Evolutionary conservation across 2,113 vertebrate genomes (phyloP), one percentile per base, ranked within the genome.

Genomic region (Perca fluviatilis): DNA sequence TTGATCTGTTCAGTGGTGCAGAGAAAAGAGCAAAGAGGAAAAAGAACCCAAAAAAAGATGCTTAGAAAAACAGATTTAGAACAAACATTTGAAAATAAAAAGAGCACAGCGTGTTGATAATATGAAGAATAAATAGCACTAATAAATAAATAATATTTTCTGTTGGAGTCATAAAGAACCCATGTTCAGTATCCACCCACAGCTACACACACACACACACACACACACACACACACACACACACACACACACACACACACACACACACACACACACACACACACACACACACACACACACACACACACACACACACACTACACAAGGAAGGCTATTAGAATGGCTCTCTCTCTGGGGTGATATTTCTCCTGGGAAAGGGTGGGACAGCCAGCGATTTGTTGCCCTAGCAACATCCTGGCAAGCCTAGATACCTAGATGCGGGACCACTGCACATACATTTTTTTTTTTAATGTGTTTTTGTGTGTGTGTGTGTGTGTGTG

Each of bases 381-480:
- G 86, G 86, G 89, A 92, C 87, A 87, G 82, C 69, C 66, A 60
- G 67, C 73, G 63, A 88, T 90, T 88, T 86, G 91, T 92, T 92
- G 87, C 90, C 93, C 57, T 89, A 71, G 92, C 89, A 92, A 92
- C 90, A 78, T 73, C 74, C 65, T 81, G 75, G 86, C 74, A 88
- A 86, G 69, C 84, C 27, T 13, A 66, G 68, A 74, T 74, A 69
- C 82, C 77, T 49, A 65, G 58, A 68, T 79, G 58, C 58, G 70
- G 82, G 70, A 77, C 77, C 71, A 43, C 51, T 87, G 68, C 63
- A 80, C 72, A 75, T 56, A 50, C 46, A n/a, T n/a, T n/a, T n/a
- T n/a, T n/a, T n/a, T n/a, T n/a, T n/a, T n/a, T n/a, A n/a, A n/a
- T n/a, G n/a, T n/a, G n/a, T n/a, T n/a, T n/a, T n/a, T n/a, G 33